A percentile compares a stretch with the other conserved stretches of the same genome.
Conservation (phyloP, 2,113 vertebrate genomes). For the Herpailurus yagouaroundi region DNA sequence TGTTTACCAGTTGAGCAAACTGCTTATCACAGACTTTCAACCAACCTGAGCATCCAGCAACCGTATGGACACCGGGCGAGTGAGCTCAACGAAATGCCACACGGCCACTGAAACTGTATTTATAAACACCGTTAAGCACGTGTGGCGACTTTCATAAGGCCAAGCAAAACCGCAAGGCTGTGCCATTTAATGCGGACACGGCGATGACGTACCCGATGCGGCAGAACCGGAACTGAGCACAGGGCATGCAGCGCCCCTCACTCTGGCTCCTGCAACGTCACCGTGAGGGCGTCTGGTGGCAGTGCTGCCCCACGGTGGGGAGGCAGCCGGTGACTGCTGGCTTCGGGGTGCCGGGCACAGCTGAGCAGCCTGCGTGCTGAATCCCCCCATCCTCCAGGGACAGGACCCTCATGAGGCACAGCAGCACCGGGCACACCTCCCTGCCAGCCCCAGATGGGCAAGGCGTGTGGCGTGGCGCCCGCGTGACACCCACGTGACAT, state of each 20-base stretch:
- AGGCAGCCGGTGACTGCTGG: not conserved
- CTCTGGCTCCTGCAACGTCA: not conserved
- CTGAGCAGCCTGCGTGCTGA: not conserved
- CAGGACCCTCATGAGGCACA: no score
- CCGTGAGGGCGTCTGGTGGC: not conserved
- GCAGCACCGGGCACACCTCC: not conserved
- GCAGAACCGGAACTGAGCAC: not conserved
- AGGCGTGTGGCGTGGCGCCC: not conserved
- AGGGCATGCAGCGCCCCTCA: not conserved
- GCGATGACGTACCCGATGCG: accelerated
- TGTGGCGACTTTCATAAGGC: accelerated
- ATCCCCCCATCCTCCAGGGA: not conserved
- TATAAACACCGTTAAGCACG: not conserved
- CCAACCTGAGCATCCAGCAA: no score
- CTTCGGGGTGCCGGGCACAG: not conserved
- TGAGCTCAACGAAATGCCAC: accelerated
- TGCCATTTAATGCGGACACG: accelerated
- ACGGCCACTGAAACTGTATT: not conserved
- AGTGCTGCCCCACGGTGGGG: not conserved
- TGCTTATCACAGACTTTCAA: not conserved
- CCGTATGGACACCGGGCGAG: accelerated
- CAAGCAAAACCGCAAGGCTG: not conserved
- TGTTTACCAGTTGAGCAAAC: not conserved
- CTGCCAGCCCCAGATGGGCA: not conserved
- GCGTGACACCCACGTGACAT: not conserved